Evolutionary conservation across 2,113 vertebrate genomes (phyloP), one percentile per base, ranked within the genome.

Genomic region (Eretmochelys imbricata): DNA sequence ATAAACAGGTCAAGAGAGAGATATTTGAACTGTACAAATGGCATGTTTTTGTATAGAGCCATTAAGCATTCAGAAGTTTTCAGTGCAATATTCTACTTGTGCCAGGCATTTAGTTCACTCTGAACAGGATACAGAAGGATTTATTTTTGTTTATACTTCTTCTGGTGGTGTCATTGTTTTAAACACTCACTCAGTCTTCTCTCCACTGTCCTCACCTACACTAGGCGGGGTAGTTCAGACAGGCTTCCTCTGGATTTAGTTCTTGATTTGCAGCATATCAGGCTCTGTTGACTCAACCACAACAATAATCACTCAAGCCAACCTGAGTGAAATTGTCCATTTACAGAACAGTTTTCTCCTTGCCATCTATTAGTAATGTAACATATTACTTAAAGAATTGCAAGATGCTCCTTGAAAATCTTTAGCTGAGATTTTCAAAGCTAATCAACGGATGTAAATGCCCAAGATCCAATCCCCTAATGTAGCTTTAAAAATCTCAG

Each of bases 1-100:
- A 91, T 96, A 96, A 97, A 95, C 87, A 96, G 85, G 84, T 91
- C 87, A 89, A 79, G 54, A 84, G 93, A 98, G 91, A 92, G 94
- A 87, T 76, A 92, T 96, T 93, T 97, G 95, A 96, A 54, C 83
- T 88, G 82, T 93, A 83, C 93, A 54, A 25, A 76, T 59, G 24
- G 89, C 96, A 88, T 95, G 29, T 94, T 97, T 91, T 94, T 95
- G 85, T 84, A 53, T 80, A 88, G 88, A 95, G 79, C n/a, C n/a
- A 83, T 19, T 57, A 89, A 87, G 90, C 94, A 93, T 84, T 75
- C 91, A 90, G 62, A 91, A 94, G 95, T 97, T 96, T 83, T 84
- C 92, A 93, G 93, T 48, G 97, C 88, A 95, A 95, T 89, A 90
- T 69, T 85, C 91, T 95, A 42, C 92, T 98, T 97, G 97, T 97